Evolutionary conservation across 2,797 vertebrate species (phyloP).

Genomic region (Tenualosa thibaudeaui): DNA sequence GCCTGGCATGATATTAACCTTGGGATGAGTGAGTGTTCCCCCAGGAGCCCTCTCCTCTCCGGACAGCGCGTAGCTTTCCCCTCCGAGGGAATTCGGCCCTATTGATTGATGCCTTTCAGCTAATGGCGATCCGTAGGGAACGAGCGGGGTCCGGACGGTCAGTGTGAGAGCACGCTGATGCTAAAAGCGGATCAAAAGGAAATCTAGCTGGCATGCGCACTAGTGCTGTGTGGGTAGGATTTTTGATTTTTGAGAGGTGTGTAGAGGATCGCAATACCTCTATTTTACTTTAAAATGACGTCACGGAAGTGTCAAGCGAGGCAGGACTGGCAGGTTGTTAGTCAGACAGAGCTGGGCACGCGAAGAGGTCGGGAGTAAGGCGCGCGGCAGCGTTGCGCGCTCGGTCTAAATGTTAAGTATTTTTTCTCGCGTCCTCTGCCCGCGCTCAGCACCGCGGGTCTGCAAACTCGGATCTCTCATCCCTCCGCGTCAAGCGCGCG

Average conservation of each 20-base stretch:
- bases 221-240: neutral
- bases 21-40: conserved; percentile 44
- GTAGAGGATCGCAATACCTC: conserved; percentile 48
- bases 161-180: neutral
- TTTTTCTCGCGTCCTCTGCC: conserved; percentile 48
- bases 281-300: conserved; percentile 77
- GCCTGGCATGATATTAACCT: conserved; percentile 48
- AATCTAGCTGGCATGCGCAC: neutral
- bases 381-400: conserved; percentile 43
- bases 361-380: conserved; percentile 30
- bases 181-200: neutral
- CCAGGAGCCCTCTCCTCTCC: conserved; percentile 11
- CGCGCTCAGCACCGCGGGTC: conserved; percentile 42
- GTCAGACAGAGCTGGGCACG: conserved; percentile 65
- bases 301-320: conserved; percentile 69
- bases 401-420: conserved; percentile 62
- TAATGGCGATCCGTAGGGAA: neutral
- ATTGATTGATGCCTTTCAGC: conserved; percentile 3
- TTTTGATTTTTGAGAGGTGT: neutral
- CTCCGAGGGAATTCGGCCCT: neutral
- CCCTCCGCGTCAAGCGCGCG: conserved; percentile 25
- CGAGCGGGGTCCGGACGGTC: neutral
- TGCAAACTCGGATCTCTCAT: conserved; percentile 51
- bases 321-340: conserved; percentile 72
- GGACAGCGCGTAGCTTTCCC: neutral